These are phyloP conservation scores for Athripsodes cinereus DNA, from an alignment of 2,888 invertebrate genomes.

Conservation along the genomic window DNA sequence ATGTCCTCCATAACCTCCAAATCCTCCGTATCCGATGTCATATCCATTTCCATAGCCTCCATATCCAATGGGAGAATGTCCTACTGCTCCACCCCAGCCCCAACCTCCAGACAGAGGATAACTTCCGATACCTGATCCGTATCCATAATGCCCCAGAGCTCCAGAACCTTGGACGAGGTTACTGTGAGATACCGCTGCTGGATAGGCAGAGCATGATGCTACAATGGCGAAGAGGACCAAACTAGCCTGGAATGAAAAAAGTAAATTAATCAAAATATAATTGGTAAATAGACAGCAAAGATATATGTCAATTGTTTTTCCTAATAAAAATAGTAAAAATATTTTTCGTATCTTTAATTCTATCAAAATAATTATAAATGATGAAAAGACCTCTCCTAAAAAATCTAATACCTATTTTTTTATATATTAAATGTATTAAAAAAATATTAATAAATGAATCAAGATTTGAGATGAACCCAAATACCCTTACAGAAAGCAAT, in stretches of 20 bases:
- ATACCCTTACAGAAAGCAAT: too few relatives aligned
- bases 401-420: too few relatives aligned
- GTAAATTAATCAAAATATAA: neutral
- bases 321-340: too few relatives aligned
- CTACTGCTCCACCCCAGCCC: neutral
- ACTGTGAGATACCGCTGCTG: constrained; percentile 19
- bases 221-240: neutral
- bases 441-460: too few relatives aligned
- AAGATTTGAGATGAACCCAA: too few relatives aligned
- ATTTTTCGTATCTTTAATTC: too few relatives aligned
- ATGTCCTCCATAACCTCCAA: neutral
- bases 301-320: too few relatives aligned
- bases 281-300: too few relatives aligned
- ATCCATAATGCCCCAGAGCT: neutral
- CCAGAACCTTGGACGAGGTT: constrained; percentile 10
- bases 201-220: constrained; percentile 8
- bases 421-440: too few relatives aligned
- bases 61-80: neutral
- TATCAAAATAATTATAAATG: too few relatives aligned
- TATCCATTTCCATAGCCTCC: neutral
- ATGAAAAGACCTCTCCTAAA: too few relatives aligned
- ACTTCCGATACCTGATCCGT: neutral
- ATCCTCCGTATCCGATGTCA: neutral
- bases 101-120: neutral
- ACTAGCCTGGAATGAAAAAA: neutral